Evolutionary conservation across 2,797 vertebrate genomes (phyloP), one percentile per base, ranked within the genome.

Genomic region (Rhodeus uyekii): DNA sequence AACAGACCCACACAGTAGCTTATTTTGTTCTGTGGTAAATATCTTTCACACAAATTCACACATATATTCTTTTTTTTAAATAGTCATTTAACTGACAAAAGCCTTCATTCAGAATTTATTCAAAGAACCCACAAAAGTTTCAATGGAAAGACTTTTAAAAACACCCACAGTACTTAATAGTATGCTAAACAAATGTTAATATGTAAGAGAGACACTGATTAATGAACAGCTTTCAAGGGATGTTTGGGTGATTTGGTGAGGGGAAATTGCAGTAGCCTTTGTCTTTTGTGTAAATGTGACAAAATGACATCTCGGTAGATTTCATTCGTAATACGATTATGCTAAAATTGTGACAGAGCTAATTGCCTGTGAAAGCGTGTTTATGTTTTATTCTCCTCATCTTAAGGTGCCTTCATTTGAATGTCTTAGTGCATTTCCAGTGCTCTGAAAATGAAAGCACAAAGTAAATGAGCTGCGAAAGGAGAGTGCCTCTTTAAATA

Each of bases 361-460:
- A 76, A 82, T 67, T 82, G 72, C 72, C 80, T 82, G 61, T 67
- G 36, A 82, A 82, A 82, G 19, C 3, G 27, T 82, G 71, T 82
- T 82, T 82, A 50, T 50, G 27, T 75, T 82, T 67, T 76, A 81
- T 76, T 82, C 46, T 42, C 22, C 55, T 73, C 34, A n/a, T 68
- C 36, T 55, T 76, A 65, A 58, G 46, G 72, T 75, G 48, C 60
- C 46, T 82, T 65, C 34, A 81, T 74, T 76, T 76, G 48, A 82
- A 82, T 34, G 34, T 73, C 68, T 81, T 19, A 36, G 69, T 65
- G 44, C 46, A 44, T 63, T 80, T 55, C 50, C 38, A 22, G 68
- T 34, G 67, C 65, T 67, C 42, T 55, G 61, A 75, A 81, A 82
- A 75, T 73, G 65, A 74, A 82, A 58, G 36, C 18, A 19, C 71